These are phyloP conservation scores for Drosophila willistoni DNA, from an alignment of 1,140 invertebrate genomes.

Conservation along the genomic window DNA sequence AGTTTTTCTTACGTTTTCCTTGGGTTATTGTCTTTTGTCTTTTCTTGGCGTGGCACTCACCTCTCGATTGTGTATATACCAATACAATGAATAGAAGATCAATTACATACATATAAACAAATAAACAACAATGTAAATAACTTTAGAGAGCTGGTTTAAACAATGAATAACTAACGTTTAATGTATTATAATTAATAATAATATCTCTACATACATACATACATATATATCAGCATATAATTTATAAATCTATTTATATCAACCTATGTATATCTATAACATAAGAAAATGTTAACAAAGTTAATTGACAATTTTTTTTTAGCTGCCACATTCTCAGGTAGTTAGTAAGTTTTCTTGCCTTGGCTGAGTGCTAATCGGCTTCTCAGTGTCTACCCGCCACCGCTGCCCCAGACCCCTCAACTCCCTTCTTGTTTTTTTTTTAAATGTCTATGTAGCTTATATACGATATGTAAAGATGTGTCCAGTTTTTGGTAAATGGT, in stretches of 20 bases:
- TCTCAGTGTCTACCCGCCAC: neutral
- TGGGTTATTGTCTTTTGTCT: conserved; percentile 37
- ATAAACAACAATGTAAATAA: conserved; percentile 64
- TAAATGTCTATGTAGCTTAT: conserved; percentile 1
- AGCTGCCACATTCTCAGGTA: conserved; percentile 72
- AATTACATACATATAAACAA: conserved; percentile 38
- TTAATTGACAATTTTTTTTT: conserved; percentile 32
- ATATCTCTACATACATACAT: neutral
- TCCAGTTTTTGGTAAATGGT: conserved; percentile 56
- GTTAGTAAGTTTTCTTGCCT: conserved; percentile 75
- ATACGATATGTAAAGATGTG: conserved; percentile 30
- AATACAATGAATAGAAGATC: conserved; percentile 8
- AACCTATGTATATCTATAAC: neutral
- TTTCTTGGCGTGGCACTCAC: conserved; percentile 64
- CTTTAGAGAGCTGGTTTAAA: conserved; percentile 46
- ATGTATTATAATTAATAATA: conserved; percentile 39
- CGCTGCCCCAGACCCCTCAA: neutral
- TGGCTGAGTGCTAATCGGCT: conserved; percentile 45
- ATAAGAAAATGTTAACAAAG: conserved; percentile 37
- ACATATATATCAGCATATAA: conserved; percentile 18
- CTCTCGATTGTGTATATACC: conserved; percentile 57
- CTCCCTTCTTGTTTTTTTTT: neutral
- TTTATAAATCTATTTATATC: conserved; percentile 14
- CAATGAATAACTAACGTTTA: conserved; percentile 45
- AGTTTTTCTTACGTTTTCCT: conserved; percentile 16